Evolutionary conservation across 2,888 invertebrate species (phyloP).

Genomic region (Eugnorisma glareosa): DNA sequence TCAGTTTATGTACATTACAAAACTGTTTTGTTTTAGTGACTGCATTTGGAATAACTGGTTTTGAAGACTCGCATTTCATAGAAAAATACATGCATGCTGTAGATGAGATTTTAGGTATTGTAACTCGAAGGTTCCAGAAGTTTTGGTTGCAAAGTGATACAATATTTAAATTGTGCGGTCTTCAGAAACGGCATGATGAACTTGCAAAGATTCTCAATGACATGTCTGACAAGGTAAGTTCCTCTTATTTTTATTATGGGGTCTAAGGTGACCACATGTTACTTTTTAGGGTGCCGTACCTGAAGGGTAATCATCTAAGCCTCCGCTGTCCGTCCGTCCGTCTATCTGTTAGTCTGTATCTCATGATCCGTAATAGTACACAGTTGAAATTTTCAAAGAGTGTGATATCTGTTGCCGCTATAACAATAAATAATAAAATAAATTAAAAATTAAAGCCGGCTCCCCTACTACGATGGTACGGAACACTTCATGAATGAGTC

Average conservation of each 20-base stretch:
- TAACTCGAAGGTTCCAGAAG: constrained; percentile 62
- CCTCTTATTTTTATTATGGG: not conserved
- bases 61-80: constrained; percentile 57
- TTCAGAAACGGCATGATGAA: constrained; percentile 68
- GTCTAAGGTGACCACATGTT: not conserved
- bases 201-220: constrained; percentile 64
- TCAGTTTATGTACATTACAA: too few species aligned
- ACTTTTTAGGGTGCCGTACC: too few species aligned
- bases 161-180: constrained; percentile 60
- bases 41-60: constrained; percentile 61
- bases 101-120: constrained; percentile 52
- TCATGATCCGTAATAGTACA: too few species aligned
- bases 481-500: too few species aligned
- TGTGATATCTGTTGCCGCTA: too few species aligned
- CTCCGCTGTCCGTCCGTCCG: too few species aligned
- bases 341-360: too few species aligned
- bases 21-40: constrained; percentile 51
- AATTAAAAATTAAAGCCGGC: too few species aligned
- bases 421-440: too few species aligned
- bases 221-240: constrained; percentile 68
- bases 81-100: constrained; percentile 60
- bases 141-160: constrained; percentile 69
- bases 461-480: too few species aligned
- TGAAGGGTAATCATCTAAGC: too few species aligned
- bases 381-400: too few species aligned